Evolutionary conservation across 2,113 vertebrate species (phyloP).

Genomic region (Danio rerio): GRCz12tu NC_133178.1:28451501-28452000

Average conservation of each 20-base stretch:
- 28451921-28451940: conserved; percentile 22
- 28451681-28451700: background rate
- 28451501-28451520: conserved; percentile 22
- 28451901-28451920: background rate
- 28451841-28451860: conserved; percentile 51
- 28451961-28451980: conserved; percentile 13
- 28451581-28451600: conserved; percentile 62
- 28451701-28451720: background rate
- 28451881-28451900: conserved; percentile 20
- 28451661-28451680: conserved; percentile 5
- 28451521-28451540: conserved; percentile 40
- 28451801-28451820: conserved; percentile 40
- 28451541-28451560: conserved; percentile 61
- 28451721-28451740: conserved; percentile 13
- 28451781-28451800: conserved; percentile 17
- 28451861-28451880: conserved; percentile 8
- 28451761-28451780: background rate
- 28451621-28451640: conserved; percentile 61
- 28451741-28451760: background rate
- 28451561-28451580: conserved; percentile 57
- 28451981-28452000: background rate
- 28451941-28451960: conserved; percentile 20
- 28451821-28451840: conserved; percentile 47
- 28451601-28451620: conserved; percentile 62
- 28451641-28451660: conserved; percentile 55